Evolutionary conservation across 2,888 invertebrate species (phyloP).

Genomic region (Zhengitettix transpicula): DNA sequence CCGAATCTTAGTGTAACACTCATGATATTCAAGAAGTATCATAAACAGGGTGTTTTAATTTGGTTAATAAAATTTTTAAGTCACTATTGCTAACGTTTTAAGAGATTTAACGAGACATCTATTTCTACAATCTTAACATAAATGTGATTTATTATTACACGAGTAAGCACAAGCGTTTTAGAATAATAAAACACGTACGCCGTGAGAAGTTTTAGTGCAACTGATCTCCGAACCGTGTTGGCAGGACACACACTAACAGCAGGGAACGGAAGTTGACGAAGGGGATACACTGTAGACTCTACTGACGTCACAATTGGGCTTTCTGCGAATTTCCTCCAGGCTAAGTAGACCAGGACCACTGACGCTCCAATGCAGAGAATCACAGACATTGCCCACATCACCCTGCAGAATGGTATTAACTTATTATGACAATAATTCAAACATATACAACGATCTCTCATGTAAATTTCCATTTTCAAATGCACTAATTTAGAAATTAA

Average conservation of each 20-base stretch:
- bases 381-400: conserved; percentile 14
- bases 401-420: conserved; percentile 4
- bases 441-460: no score
- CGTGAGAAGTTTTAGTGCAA: conserved; percentile 14
- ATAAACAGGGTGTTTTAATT: background rate
- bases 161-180: background rate
- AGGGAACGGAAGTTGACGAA: conserved; percentile 17
- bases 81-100: background rate
- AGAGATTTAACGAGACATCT: background rate
- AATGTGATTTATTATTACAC: background rate
- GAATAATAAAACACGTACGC: conserved; percentile 5
- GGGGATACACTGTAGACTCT: conserved; percentile 17
- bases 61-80: background rate
- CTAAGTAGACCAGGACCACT: conserved; percentile 13
- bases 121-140: background rate
- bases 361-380: conserved; percentile 14
- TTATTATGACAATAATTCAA: no score
- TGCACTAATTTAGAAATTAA: no score
- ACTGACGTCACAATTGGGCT: conserved; percentile 18
- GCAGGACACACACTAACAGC: conserved; percentile 18
- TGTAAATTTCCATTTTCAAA: no score
- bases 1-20: background rate
- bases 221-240: conserved; percentile 16
- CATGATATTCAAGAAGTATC: background rate
- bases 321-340: conserved; percentile 16